These are phyloP conservation scores for Camelus dromedarius DNA, from an alignment of 2,113 vertebrate genomes.

Conservation along the genomic window DNA sequence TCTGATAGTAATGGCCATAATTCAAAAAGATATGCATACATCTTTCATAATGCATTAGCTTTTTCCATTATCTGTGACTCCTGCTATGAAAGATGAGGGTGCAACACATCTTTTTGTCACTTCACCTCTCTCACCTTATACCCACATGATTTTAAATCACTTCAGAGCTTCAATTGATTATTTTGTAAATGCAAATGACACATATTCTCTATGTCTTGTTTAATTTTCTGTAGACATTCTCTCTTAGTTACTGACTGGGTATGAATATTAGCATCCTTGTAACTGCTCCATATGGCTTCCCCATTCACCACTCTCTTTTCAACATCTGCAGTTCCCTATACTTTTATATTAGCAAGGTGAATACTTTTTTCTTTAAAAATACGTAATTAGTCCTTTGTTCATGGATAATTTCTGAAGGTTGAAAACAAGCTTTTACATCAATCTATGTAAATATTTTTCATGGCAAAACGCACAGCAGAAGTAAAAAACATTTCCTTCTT, in stretches of 20 bases:
- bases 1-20: neutral
- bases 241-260: neutral
- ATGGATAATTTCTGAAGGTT: constrained; percentile 25
- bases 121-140: neutral
- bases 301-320: neutral
- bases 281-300: neutral
- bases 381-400: neutral
- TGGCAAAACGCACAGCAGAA: constrained; percentile 30
- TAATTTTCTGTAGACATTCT: neutral
- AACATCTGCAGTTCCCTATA: neutral
- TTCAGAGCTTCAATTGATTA: neutral
- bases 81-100: neutral
- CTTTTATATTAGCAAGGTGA: neutral
- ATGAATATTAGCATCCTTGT: neutral
- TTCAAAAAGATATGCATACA: neutral
- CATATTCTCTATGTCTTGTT: neutral
- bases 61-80: neutral
- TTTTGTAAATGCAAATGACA: neutral
- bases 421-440: neutral
- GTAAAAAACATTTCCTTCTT: neutral
- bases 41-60: neutral
- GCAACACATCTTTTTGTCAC: neutral
- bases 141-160: neutral
- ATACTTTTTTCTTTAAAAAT: neutral
- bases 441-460: neutral